Evolutionary conservation across 2,888 invertebrate species (phyloP), one percentile per base, ranked within the genome.

Genomic region (Lissonota sp.): DNA sequence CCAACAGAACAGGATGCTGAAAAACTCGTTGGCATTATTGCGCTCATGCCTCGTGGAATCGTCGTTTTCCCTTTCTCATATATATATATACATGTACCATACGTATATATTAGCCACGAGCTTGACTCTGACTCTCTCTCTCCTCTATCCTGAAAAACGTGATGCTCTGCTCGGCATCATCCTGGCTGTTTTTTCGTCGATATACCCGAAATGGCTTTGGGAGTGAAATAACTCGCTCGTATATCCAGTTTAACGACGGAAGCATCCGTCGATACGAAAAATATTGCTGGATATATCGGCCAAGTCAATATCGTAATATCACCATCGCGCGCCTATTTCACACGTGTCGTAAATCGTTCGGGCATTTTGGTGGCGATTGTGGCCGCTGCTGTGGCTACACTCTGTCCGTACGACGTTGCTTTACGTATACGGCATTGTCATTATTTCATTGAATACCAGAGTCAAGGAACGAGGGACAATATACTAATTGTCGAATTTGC

Each of bases 181-280:
- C n/a, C 16, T 10, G n/a, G 46, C 63, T 63, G 44, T 39, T 67
- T 42, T 78, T 78, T 8, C 44, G 2, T 46, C 72, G 46, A 60
- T 39, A 60, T 39, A 67, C 5, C 64, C n/a, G 37, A 66, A 46
- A 72, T 53, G 60, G 44, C 57, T 40, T 46, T 71, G 63, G 51
- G 74, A 76, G 64, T 72, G 73, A 83, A 80, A 83, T 84, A 79
- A 82, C 73, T 60, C 81, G 81, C 78, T 85, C 87, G 84, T 88
- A 88, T 86, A 87, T 88, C 78, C 82, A 84, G 78, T 85, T 88
- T 87, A 87, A 87, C 86, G 85, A 85, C 82, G 83, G 84, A 83
- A 85, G 84, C 85, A 84, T 83, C 82, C 79, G 84, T 72, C 82
- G 79, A 81, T 83, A 79, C 80, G 81, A 83, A 85, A 88, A 86